Conservation (phyloP, 2,888 invertebrate genomes). For the Polydrusus tereticollis region DNA sequence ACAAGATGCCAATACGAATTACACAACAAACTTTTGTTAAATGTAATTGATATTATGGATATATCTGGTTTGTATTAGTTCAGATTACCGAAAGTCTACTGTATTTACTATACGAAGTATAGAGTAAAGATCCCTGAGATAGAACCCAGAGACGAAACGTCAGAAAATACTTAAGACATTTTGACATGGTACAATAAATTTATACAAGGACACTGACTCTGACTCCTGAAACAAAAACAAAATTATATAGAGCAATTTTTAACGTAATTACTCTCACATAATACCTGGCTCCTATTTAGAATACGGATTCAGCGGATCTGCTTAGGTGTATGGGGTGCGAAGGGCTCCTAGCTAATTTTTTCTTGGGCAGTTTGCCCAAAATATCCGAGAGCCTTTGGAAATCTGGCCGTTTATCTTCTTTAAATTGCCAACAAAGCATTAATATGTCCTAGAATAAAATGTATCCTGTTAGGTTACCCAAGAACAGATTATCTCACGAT, state of each 20-base stretch:
- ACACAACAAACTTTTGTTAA: no score
- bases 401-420: slow-evolving; percentile 87
- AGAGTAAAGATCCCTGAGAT: no score
- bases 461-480: background rate
- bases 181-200: no score
- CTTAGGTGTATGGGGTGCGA: slow-evolving; percentile 98
- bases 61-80: no score
- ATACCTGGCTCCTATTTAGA: slow-evolving; percentile 37
- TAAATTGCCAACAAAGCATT: slow-evolving; percentile 96
- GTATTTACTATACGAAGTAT: no score
- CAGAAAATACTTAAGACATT: no score
- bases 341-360: slow-evolving; percentile 95
- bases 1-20: no score
- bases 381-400: slow-evolving; percentile 88
- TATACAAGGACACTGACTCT: background rate
- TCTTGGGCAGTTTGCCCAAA: slow-evolving; percentile 94
- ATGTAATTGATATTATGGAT: no score
- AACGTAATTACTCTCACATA: no score
- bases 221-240: background rate
- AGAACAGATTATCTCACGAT: no score
- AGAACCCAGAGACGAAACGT: background rate
- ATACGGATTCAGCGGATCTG: slow-evolving; percentile 93
- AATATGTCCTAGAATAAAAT: slow-evolving; percentile 88
- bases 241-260: background rate
- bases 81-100: no score